phyloP scores from a whole-genome alignment of 2,113 vertebrate species.

The Microtus ochrogaster region DNA sequence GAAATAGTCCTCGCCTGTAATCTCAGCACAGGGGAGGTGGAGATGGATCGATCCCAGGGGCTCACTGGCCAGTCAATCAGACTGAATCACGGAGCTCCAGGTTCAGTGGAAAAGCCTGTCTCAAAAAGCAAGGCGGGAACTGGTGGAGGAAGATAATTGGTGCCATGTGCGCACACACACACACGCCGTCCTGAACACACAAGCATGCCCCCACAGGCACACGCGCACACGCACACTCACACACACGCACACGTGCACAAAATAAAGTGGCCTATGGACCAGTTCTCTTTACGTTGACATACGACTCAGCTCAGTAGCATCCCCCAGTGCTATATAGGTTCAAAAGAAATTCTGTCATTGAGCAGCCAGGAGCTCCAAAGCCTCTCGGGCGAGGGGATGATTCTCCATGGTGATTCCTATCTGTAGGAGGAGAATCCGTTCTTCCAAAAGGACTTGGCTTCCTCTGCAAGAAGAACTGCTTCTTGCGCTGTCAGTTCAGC shows the following conservation, averaged over 20 bases:
- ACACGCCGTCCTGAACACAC: not conserved
- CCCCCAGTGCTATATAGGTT: not conserved
- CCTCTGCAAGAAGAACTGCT: not conserved
- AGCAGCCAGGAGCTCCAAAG: not conserved
- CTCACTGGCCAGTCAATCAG: not conserved
- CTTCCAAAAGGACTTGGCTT: not conserved
- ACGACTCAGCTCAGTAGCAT: not conserved
- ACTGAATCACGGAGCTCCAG: too few species aligned
- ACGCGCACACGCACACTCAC: fast-evolving
- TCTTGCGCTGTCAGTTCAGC: not conserved
- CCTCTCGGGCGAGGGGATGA: not conserved
- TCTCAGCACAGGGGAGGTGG: not conserved
- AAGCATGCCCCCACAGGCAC: too few species aligned
- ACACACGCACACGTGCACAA: too few species aligned
- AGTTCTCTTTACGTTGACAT: slow-evolving; percentile 16
- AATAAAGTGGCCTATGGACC: not conserved
- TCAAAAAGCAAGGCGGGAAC: not conserved
- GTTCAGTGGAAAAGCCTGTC: not conserved
- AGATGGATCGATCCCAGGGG: not conserved
- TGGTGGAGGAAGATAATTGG: not conserved
- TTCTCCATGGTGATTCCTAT: not conserved
- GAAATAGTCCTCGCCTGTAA: not conserved
- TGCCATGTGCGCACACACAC: not conserved
- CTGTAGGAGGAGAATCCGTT: not conserved
- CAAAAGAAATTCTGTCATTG: not conserved